Conservation (phyloP, 2,797 vertebrate species). For the Amniataba percoides region DNA sequence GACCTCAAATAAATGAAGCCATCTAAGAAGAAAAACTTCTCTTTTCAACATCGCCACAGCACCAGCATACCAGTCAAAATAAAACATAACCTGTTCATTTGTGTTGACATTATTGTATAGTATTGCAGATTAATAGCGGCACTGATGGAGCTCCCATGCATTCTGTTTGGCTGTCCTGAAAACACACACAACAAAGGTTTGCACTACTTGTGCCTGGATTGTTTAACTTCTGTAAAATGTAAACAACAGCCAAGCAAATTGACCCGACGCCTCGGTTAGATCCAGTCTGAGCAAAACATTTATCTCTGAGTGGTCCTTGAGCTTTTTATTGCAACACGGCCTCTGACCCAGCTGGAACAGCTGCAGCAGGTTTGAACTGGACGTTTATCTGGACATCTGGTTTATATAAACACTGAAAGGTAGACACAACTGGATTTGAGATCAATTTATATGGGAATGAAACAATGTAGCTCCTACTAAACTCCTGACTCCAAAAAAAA, state of each 20-base stretch:
- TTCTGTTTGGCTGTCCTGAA: not conserved
- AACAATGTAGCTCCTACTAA: not conserved
- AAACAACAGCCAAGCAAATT: not conserved
- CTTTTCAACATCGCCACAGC: too few relatives aligned
- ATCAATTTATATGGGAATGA: too few relatives aligned
- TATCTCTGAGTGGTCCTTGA: constrained; percentile 39
- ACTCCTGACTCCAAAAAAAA: not conserved
- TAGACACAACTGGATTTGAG: not conserved
- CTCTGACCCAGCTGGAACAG: constrained; percentile 13
- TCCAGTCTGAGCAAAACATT: constrained; percentile 13
- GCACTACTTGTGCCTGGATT: not conserved
- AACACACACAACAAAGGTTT: not conserved
- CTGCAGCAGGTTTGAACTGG: constrained; percentile 57
- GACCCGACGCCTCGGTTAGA: not conserved
- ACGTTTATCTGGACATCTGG: constrained; percentile 29
- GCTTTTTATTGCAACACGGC: constrained; percentile 18
- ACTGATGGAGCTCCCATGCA: not conserved
- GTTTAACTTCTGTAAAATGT: not conserved
- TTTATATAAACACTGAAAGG: constrained; percentile 8
- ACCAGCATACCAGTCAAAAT: too few relatives aligned
- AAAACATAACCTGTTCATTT: too few relatives aligned
- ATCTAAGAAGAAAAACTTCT: too few relatives aligned
- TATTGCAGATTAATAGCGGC: not conserved
- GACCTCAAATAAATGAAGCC: too few relatives aligned
- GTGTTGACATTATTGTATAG: too few relatives aligned